A percentile compares a stretch with the other conserved stretches of the same genome.
These are phyloP conservation scores for Crotalus adamanteus DNA, from an alignment of 2,797 vertebrate species.

Conservation along the genomic window DNA sequence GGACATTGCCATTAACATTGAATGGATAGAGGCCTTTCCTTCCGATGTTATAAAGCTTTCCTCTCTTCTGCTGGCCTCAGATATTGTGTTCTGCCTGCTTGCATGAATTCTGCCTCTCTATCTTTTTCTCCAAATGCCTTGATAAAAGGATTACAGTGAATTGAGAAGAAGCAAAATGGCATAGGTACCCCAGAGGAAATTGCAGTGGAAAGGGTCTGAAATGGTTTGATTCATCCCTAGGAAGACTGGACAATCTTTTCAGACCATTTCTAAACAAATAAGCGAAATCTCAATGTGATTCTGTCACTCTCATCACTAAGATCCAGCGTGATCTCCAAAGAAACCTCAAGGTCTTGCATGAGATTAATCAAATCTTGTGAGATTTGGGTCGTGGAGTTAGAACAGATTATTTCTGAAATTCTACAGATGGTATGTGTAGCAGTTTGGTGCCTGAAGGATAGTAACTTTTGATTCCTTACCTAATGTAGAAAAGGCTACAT, in stretches of 20 bases:
- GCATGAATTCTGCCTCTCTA: neutral
- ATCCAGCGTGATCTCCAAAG: neutral
- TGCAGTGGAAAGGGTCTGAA: neutral
- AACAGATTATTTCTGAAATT: neutral
- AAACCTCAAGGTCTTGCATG: neutral
- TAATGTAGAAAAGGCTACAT: neutral
- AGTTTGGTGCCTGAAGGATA: neutral
- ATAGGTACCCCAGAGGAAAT: neutral
- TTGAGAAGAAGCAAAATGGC: neutral
- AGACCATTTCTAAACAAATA: neutral
- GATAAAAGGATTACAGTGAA: neutral
- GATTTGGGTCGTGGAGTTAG: neutral
- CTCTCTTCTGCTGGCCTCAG: slow-evolving; percentile 6
- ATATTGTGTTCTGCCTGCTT: neutral
- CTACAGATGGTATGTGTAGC: neutral
- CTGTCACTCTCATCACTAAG: neutral
- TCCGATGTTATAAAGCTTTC: slow-evolving; percentile 1
- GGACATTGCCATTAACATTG: neutral
- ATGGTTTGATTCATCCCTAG: neutral
- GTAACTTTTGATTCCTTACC: neutral
- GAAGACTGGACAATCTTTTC: neutral
- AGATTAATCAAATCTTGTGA: neutral
- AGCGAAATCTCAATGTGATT: neutral
- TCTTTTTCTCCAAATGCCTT: neutral
- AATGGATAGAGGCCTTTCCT: slow-evolving; percentile 12